phyloP scores from a whole-genome alignment of 2,888 invertebrate genomes.

The Artemia sinica region DNA sequence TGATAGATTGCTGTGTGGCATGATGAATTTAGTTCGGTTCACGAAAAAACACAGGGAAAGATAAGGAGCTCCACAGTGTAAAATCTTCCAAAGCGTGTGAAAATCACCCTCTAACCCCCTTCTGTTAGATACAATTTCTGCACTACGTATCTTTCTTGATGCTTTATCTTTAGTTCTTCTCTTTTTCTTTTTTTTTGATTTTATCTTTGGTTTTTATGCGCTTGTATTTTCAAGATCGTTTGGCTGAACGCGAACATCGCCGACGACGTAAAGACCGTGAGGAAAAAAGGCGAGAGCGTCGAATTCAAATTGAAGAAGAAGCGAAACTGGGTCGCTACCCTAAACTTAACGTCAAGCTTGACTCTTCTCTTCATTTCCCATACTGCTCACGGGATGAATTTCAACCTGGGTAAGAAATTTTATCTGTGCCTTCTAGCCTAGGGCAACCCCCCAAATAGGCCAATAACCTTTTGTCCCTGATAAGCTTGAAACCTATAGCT shows the following conservation, averaged over 20 bases:
- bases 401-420: conserved; percentile 19
- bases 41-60: too few relatives aligned
- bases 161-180: background rate
- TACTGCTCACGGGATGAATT: conserved; percentile 30
- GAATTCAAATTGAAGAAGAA: conserved; percentile 53
- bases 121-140: too few relatives aligned
- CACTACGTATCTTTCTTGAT: background rate
- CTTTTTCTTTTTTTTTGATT: background rate
- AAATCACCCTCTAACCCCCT: too few relatives aligned
- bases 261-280: conserved; percentile 55
- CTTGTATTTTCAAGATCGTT: conserved; percentile 41
- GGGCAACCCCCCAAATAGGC: too few relatives aligned
- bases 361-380: conserved; percentile 44
- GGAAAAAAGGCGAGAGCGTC: conserved; percentile 58
- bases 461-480: too few relatives aligned
- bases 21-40: too few relatives aligned
- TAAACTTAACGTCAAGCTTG: conserved; percentile 43
- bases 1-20: too few relatives aligned
- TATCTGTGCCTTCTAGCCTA: background rate
- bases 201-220: background rate
- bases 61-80: too few relatives aligned
- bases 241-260: conserved; percentile 48
- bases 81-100: too few relatives aligned
- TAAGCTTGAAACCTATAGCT: too few relatives aligned
- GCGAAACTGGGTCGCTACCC: conserved; percentile 49